Evolutionary conservation across 2,888 invertebrate genomes (phyloP).

Genomic region (Leptopilina drosophilae): DNA sequence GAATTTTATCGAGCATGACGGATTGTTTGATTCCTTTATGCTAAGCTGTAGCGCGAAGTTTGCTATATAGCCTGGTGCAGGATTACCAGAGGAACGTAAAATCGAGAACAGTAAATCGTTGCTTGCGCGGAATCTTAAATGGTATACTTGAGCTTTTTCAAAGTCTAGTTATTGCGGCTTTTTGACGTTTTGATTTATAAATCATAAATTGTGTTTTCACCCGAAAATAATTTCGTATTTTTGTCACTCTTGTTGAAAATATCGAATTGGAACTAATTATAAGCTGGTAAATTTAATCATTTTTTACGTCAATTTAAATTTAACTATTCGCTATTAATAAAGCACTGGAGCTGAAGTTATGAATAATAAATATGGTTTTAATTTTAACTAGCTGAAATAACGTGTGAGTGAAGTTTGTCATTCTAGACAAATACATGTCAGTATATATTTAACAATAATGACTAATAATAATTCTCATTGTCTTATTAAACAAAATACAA

Average conservation of each 20-base stretch:
- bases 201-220: conserved; percentile 20
- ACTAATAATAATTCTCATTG: too few species aligned
- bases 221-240: conserved; percentile 10
- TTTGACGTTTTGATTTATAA: conserved; percentile 23
- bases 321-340: too few species aligned
- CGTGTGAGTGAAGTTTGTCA: too few species aligned
- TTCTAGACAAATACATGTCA: too few species aligned
- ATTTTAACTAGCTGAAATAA: too few species aligned
- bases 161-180: conserved; percentile 24
- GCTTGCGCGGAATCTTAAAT: conserved; percentile 26
- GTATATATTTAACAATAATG: too few species aligned
- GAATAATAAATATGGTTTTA: too few species aligned
- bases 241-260: not conserved
- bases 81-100: conserved; percentile 44
- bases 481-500: too few species aligned
- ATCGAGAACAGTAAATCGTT: conserved; percentile 72
- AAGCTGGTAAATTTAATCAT: too few species aligned
- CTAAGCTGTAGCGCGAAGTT: conserved; percentile 48
- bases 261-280: too few species aligned
- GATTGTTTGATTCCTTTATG: conserved; percentile 38
- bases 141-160: conserved; percentile 21
- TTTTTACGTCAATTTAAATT: too few species aligned
- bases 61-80: conserved; percentile 5
- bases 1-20: conserved; percentile 61
- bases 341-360: too few species aligned